Evolutionary conservation across 1,140 invertebrate genomes (phyloP).

Genomic region (Epicauta chinensis): DNA sequence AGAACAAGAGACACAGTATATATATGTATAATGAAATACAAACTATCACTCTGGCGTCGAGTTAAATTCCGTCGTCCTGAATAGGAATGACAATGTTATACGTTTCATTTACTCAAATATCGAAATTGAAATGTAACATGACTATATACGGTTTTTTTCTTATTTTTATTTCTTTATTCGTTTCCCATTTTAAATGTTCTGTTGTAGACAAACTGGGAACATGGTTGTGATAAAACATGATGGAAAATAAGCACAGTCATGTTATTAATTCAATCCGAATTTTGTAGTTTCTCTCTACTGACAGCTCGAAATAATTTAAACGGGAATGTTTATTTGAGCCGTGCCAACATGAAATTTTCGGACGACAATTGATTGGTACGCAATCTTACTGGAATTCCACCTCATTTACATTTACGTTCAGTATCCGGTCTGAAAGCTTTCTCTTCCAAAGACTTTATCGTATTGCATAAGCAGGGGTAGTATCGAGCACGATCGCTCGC

Average conservation of each 20-base stretch:
- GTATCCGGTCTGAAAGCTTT: too few relatives aligned
- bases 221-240: not conserved
- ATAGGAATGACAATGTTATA: conserved; percentile 6
- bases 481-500: too few relatives aligned
- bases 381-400: too few relatives aligned
- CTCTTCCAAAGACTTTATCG: too few relatives aligned
- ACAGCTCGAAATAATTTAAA: too few relatives aligned
- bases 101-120: too few relatives aligned
- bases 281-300: not conserved
- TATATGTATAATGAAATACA: conserved; percentile 1
- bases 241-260: too few relatives aligned
- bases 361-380: too few relatives aligned
- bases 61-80: conserved; percentile 6
- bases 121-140: conserved; percentile 13
- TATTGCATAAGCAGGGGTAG: too few relatives aligned
- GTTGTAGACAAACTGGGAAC: conserved; percentile 2
- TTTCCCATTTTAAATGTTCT: conserved; percentile 4
- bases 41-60: conserved; percentile 3
- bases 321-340: conserved; percentile 5
- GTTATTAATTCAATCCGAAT: not conserved
- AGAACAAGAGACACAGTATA: not conserved
- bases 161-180: conserved; percentile 5
- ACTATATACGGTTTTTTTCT: conserved; percentile 8
- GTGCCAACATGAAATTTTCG: too few relatives aligned
- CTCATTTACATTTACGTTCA: too few relatives aligned